phyloP scores from a whole-genome alignment of 2,113 vertebrate genomes.

The Neofelis nebulosa region DNA sequence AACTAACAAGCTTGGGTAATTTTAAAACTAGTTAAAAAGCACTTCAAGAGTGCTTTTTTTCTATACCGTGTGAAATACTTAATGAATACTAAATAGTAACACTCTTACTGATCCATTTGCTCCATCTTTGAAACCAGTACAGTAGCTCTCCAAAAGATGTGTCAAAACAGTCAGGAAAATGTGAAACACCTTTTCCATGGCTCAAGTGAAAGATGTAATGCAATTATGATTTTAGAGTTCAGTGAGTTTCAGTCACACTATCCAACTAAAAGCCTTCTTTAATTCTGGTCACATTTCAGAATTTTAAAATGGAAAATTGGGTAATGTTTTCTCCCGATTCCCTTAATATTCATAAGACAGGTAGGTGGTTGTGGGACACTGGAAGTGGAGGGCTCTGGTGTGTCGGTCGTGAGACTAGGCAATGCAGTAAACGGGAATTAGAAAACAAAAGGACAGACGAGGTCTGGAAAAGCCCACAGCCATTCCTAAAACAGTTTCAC shows the following conservation, averaged over 20 bases:
- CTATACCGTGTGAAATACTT: neutral
- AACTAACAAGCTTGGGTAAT: conserved; percentile 15
- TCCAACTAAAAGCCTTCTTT: neutral
- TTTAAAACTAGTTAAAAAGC: conserved; percentile 51
- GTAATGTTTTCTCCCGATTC: neutral
- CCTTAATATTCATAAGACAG: neutral
- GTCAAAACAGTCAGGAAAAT: neutral
- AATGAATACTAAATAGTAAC: neutral
- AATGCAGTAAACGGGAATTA: neutral
- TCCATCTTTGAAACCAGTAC: neutral
- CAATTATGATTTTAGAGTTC: neutral
- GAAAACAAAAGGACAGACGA: neutral
- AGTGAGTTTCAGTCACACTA: neutral
- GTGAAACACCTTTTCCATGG: neutral
- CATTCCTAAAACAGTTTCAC: neutral
- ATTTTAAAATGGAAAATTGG: conserved; percentile 19
- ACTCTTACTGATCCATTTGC: neutral
- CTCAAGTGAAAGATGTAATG: neutral
- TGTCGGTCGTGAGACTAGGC: neutral
- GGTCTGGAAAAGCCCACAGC: neutral
- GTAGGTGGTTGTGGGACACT: neutral
- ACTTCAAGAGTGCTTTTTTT: neutral
- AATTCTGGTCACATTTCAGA: neutral
- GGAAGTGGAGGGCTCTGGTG: neutral
- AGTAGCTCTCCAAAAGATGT: neutral